Base-by-base conservation (phyloP, 2,888 invertebrate genomes). In the Drosophila robusta region DNA sequence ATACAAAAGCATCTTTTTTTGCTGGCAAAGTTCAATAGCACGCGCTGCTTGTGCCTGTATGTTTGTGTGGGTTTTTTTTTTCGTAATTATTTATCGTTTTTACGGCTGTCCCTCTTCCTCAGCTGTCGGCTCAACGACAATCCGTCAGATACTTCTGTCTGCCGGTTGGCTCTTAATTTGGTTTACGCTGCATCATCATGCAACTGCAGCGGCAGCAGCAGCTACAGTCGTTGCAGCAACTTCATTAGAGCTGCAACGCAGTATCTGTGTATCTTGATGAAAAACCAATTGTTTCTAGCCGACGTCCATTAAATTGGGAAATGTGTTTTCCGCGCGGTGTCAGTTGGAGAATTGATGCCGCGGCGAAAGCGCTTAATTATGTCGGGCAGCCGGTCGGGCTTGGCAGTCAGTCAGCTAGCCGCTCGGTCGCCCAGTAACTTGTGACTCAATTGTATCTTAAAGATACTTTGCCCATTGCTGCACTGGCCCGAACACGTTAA, bases 401-500 rank as follows among this genome's bases (percentile, higher is more conserved):
- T 70, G 65, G 42, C 75, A 63, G 29, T 11, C 29, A 47, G 26
- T 1, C 14, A 11, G 55, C 22, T 34, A 49, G 52, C 32, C 61
- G 26, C 22, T 51, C 57, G 24, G 36, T 62, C 45, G 61, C 42
- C 46, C 66, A 66, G 75, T 65, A 73, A 73, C 52, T 58, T 62
- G 61, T 57, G 65, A 69, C 73, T 74, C 76, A 76, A 82, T 75
- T 73, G 80, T 69, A 83, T 73, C 80, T 83, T 83, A 79, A 77
- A 79, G 80, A 85, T 83, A 83, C 86, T 83, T 83, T 83, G 82
- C 75, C 75, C 73, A 83, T 51, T 70, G 80, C 65, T 34, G 85
- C 78, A 77, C 83, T 85, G 78, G 70, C 85, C 80, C 80, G 83
- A 71, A 78, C 73, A 80, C 75, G 63, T 69, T 85, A 85, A 85